Evolutionary conservation across 1,140 invertebrate genomes (phyloP).

Genomic region (Brachionus rotundiformis): DNA sequence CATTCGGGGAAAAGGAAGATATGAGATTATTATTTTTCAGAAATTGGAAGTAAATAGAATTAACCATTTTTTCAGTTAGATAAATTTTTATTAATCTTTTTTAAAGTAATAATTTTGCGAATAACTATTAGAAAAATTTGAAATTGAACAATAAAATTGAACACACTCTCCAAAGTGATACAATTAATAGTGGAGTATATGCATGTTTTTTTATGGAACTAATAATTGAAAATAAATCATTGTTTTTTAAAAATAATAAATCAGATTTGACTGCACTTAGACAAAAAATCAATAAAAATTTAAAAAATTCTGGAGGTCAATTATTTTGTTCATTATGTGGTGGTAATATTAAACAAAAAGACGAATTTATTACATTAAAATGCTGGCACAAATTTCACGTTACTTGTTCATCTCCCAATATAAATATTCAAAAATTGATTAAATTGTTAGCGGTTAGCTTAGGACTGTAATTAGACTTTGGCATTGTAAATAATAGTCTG

Average conservation of each 20-base stretch:
- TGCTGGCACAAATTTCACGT: background rate
- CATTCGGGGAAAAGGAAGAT: background rate
- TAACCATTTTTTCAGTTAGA: background rate
- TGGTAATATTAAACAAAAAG: background rate
- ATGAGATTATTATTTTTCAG: background rate
- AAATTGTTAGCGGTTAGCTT: too few relatives aligned
- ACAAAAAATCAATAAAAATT: background rate
- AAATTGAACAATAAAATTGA: background rate
- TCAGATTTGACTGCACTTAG: background rate
- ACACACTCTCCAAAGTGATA: background rate
- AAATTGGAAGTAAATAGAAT: background rate
- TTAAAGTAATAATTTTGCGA: background rate
- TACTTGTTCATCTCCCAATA: too few relatives aligned
- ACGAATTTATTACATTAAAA: background rate
- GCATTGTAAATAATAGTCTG: too few relatives aligned
- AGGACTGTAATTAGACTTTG: too few relatives aligned
- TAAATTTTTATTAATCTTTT: background rate
- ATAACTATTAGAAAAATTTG: background rate
- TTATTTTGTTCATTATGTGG: background rate
- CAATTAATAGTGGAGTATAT: slow-evolving; percentile 10
- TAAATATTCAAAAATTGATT: too few relatives aligned
- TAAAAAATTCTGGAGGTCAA: background rate
- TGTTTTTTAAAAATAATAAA: background rate
- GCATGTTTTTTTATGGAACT: background rate
- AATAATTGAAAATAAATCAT: background rate